A percentile compares a stretch with the other conserved stretches of the same genome.
Conservation (phyloP, 2,113 vertebrate species). For the Brachyhypopomus gauderio region DNA sequence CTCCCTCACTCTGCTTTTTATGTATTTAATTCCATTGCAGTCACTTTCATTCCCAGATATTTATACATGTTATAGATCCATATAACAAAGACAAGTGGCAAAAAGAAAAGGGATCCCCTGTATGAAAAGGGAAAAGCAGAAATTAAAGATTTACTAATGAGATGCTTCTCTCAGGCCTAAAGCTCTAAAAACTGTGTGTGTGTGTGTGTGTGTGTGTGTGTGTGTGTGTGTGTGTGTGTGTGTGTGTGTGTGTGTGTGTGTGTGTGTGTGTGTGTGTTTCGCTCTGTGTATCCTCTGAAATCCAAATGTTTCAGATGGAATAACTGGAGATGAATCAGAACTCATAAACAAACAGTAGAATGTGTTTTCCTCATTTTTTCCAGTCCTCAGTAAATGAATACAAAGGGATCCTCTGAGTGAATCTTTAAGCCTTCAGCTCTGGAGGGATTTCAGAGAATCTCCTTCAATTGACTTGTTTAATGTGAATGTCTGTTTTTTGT, state of each 20-base stretch:
- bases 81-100: constrained; percentile 66
- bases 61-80: constrained; percentile 74
- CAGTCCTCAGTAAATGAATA: constrained; percentile 73
- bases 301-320: constrained; percentile 65
- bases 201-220: constrained; percentile 48
- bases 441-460: constrained; percentile 73
- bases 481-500: constrained; percentile 66
- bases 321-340: constrained; percentile 76
- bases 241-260: constrained; percentile 54
- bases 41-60: constrained; percentile 72
- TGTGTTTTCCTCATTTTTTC: constrained; percentile 68
- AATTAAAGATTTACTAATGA: constrained; percentile 71
- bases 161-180: constrained; percentile 68
- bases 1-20: constrained; percentile 71
- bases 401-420: constrained; percentile 70
- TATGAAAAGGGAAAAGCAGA: constrained; percentile 51
- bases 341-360: constrained; percentile 69
- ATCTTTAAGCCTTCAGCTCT: constrained; percentile 75
- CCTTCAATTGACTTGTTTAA: constrained; percentile 66
- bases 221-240: constrained; percentile 37
- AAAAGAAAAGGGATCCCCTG: constrained; percentile 72
- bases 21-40: constrained; percentile 75
- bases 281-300: constrained; percentile 60
- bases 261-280: constrained; percentile 42
- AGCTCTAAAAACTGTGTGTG: constrained; percentile 63